Evolutionary conservation across 2,797 vertebrate genomes (phyloP).

Genomic region (Stomatorhinus walkeri): DNA sequence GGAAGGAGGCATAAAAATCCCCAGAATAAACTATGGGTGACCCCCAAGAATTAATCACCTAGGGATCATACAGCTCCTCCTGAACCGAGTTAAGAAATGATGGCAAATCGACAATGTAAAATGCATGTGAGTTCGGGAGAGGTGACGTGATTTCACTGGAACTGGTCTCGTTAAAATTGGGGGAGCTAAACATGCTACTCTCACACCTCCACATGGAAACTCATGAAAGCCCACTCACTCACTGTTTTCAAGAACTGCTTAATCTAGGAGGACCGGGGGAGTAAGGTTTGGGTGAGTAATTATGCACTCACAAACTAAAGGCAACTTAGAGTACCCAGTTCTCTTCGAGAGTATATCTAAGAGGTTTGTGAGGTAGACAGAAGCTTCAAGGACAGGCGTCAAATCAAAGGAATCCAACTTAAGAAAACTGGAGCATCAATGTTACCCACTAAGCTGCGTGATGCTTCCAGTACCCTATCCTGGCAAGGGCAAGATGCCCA

Average conservation of each 20-base stretch:
- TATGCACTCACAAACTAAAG: neutral
- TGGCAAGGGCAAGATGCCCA: neutral
- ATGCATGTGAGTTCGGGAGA: neutral
- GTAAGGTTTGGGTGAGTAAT: neutral
- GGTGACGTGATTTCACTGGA: neutral
- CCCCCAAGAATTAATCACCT: neutral
- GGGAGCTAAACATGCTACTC: neutral
- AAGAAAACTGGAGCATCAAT: neutral
- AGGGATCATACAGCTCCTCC: neutral
- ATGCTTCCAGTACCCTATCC: neutral
- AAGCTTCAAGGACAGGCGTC: neutral
- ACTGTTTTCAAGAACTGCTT: neutral
- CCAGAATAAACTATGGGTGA: neutral
- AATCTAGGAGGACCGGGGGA: neutral
- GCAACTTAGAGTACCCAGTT: neutral
- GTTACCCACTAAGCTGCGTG: neutral
- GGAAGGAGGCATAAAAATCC: neutral
- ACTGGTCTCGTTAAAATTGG: neutral
- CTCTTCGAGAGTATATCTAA: neutral
- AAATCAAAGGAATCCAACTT: neutral
- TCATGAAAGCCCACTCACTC: neutral
- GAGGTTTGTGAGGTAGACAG: neutral
- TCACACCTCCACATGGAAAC: neutral
- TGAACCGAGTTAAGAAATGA: neutral
- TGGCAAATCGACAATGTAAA: neutral